Evolutionary conservation across 2,113 vertebrate species (phyloP), one percentile per base, ranked within the genome.

Genomic region (Semnornis frantzii): DNA sequence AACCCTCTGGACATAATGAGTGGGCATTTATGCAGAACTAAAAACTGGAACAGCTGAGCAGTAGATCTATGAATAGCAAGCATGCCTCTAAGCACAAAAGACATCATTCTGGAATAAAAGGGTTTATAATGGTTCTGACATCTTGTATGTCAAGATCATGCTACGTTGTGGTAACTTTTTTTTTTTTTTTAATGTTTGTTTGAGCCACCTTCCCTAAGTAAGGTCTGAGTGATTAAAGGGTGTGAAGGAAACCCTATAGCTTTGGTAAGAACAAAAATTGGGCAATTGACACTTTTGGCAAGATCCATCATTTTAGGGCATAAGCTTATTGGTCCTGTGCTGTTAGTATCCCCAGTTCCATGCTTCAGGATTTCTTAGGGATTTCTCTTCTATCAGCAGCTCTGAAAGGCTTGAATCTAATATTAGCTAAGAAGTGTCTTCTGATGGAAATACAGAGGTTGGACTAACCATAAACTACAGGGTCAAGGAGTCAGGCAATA

Each of bases 11-110:
- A 97, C 96, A 95, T 95, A 97, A 97, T 94, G 96, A 97, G 97
- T 97, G 97, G 97, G 97, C 97, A 97, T 97, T 97, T 97, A 97
- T 97, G 97, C 97, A 97, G 96, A 97, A 97, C 97, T 97, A 97
- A 97, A 97, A 97, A 97, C 96, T 96, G 96, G 97, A 97, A 97
- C 97, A 97, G 97, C 97, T 97, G 97, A 97, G 97, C 97, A 94
- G 95, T 95, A 50, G 95, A 95, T 97, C 96, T 97, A 96, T 97
- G 97, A 97, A 97, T 97, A 97, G 97, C 89, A 96, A 96, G 96
- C 96, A 96, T 96, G 96, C 94, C 97, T 97, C 87, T 50, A 17
- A 97, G 97, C 97, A 96, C 97, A 97, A 97, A 96, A 92, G 96
- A 97, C 95, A 96, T 94, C 91, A 48, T 96, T 97, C 96, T 89